Evolutionary conservation across 2,888 invertebrate species (phyloP), one percentile per base, ranked within the genome.

Genomic region (Apoda limacodes): DNA sequence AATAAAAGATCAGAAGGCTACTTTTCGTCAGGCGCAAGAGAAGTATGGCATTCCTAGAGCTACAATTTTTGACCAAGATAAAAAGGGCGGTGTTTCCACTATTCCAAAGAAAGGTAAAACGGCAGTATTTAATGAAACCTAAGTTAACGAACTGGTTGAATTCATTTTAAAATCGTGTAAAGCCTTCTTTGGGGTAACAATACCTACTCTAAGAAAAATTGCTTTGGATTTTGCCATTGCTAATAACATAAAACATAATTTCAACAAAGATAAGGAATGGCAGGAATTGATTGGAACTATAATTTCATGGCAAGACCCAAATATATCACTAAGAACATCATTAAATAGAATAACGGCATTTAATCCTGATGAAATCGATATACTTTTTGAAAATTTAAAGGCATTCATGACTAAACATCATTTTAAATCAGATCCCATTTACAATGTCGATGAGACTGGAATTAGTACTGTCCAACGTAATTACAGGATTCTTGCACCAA

Each of bases 131-230:
- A 25, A 25, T 25, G 25, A 25, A 25, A 12, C 25, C 13, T n/a
- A 25, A 25, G 25, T n/a, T n/a, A n/a, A n/a, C n/a, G n/a, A n/a
- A n/a, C n/a, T n/a, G n/a, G n/a, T n/a, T n/a, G n/a, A 25, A 13
- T 25, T 25, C 14, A 25, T 25, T 25, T 13, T 25, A 13, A 25
- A 25, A 12, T 25, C 25, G 25, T 25, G 25, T 25, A 25, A 12
- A 25, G 13, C 10, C 13, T 12, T 12, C 13, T 25, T 25, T n/a
- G 25, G 25, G 13, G 13, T 22, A 25, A 25, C 25, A 12, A 10
- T 13, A 25, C 9, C 12, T 13, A 14, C 25, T n/a, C 25, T 25
- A n/a, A 12, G 12, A 25, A 25, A 25, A 25, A 13, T 25, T 13
- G 25, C 25, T 12, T 25, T 25, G n/a, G 14, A 25, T 25, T 25